Conservation (phyloP, 92 coral and sea anemone species). For the Meandrina meandrites region DNA sequence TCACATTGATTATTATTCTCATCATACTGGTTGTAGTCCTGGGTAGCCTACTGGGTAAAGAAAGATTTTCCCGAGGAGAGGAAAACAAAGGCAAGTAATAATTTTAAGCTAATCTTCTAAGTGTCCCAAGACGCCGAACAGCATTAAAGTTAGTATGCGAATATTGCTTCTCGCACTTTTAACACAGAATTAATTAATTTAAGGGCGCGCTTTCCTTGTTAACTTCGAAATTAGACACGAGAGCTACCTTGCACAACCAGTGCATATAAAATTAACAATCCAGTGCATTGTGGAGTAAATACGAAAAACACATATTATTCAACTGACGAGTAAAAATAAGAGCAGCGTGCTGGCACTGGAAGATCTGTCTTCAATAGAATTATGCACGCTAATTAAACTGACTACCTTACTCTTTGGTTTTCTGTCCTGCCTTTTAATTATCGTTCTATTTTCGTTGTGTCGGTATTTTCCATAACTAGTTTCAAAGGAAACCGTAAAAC, state of each 20-base stretch:
- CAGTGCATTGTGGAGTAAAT: background rate
- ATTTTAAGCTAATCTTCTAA: background rate
- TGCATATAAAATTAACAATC: background rate
- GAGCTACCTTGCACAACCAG: background rate
- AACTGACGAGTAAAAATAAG: background rate
- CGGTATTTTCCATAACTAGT: background rate
- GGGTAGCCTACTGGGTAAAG: slow-evolving; percentile 53
- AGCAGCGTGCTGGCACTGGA: background rate
- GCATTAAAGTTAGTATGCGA: background rate
- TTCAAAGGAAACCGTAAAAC: background rate
- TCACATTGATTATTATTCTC: slow-evolving; percentile 43
- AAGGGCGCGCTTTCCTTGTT: background rate
- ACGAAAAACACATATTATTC: background rate
- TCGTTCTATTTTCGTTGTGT: background rate
- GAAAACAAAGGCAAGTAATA: slow-evolving; percentile 19
- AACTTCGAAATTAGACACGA: background rate
- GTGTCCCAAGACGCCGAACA: background rate
- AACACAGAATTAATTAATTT: background rate
- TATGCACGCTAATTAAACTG: background rate
- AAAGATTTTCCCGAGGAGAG: slow-evolving; percentile 3
- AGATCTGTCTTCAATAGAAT: background rate
- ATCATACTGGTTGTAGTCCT: slow-evolving; percentile 48
- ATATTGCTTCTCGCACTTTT: background rate
- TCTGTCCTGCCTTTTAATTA: background rate
- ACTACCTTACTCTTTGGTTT: background rate